Percentiles rank a stretch among this genome's conserved stretches.
These are phyloP conservation scores for Ctenomys sociabilis DNA, from an alignment of 2,113 vertebrate species.

Conservation along the genomic window DNA sequence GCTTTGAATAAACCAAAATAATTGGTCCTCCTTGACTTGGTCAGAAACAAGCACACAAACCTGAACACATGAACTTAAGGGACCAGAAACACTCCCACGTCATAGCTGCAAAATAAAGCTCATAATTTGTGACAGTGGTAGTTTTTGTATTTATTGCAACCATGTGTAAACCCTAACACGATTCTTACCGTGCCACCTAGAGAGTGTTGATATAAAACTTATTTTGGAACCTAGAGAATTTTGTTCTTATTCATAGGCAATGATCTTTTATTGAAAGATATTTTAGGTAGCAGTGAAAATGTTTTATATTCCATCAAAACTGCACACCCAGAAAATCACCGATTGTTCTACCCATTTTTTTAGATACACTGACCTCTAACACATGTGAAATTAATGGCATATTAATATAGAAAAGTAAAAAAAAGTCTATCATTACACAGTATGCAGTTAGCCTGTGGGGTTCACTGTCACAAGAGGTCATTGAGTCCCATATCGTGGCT, in stretches of 20 bases:
- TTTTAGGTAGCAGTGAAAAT: neutral
- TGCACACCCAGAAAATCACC: neutral
- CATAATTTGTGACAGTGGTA: neutral
- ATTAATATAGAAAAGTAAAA: slow-evolving; percentile 50
- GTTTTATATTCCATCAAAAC: neutral
- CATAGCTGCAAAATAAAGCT: neutral
- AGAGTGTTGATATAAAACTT: neutral
- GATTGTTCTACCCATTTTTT: neutral
- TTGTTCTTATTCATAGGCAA: neutral
- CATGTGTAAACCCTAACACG: neutral
- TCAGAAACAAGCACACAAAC: neutral
- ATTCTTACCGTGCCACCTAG: neutral
- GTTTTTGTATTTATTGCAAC: neutral
- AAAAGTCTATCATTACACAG: slow-evolving; percentile 11
- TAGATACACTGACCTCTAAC: neutral
- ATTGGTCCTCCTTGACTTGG: neutral
- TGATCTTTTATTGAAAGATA: slow-evolving; percentile 4
- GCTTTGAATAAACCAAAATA: neutral
- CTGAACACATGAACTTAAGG: neutral
- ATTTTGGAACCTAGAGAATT: slow-evolving; percentile 12
- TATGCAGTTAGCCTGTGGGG: slow-evolving; percentile 16
- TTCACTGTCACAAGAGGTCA: slow-evolving; percentile 48
- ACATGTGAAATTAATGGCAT: slow-evolving; percentile 20
- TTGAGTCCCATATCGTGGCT: slow-evolving; percentile 47
- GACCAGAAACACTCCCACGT: neutral